Evolutionary conservation across 2,113 vertebrate species (phyloP).

Genomic region (Plecotus auritus): DNA sequence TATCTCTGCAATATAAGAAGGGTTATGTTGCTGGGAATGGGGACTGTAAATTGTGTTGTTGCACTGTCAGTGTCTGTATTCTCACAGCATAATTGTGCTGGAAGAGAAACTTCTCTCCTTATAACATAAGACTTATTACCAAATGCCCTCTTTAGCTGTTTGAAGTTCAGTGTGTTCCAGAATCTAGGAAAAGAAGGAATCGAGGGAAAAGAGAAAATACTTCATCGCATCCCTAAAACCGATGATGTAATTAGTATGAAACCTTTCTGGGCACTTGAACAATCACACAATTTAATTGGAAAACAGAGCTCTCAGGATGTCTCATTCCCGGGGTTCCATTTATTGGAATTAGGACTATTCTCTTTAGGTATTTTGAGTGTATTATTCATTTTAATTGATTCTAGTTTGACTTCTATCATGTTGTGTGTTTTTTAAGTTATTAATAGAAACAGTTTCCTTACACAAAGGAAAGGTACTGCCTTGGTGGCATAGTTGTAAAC

Average conservation of each 20-base stretch:
- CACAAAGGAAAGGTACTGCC: not conserved
- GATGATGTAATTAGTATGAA: not conserved
- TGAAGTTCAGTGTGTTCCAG: not conserved
- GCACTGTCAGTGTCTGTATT: not conserved
- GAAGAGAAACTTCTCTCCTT: not conserved
- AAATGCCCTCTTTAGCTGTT: not conserved
- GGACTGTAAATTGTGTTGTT: not conserved
- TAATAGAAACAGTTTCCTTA: not conserved
- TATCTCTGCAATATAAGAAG: not conserved
- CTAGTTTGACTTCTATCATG: not conserved
- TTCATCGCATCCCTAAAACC: not conserved
- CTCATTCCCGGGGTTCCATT: not conserved
- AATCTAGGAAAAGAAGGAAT: not conserved
- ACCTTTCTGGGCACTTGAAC: not conserved
- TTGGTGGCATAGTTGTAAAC: not conserved
- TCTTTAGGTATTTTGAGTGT: not conserved
- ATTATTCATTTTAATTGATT: conserved; percentile 20
- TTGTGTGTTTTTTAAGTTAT: not conserved
- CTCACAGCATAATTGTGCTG: not conserved
- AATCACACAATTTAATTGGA: not conserved
- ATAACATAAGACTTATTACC: not conserved
- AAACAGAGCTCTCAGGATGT: not conserved
- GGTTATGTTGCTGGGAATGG: not conserved
- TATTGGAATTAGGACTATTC: not conserved
- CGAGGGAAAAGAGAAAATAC: not conserved